phyloP scores from a whole-genome alignment of 2,113 vertebrate genomes.

The Onychostoma macrolepis region DNA sequence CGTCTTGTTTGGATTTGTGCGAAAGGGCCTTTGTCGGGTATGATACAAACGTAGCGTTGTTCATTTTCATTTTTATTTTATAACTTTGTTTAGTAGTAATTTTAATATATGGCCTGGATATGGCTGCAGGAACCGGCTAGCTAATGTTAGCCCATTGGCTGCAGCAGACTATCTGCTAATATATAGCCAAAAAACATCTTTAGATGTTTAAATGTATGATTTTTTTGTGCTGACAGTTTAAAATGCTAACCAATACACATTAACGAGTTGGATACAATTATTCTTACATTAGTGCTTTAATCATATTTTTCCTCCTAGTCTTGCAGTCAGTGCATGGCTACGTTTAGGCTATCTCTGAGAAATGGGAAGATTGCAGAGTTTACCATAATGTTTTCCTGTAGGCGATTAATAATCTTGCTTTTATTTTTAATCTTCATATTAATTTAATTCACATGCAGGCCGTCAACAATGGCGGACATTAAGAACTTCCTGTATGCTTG shows the following conservation, averaged over 20 bases:
- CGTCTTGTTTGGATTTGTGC: not conserved
- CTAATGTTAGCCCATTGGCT: conserved; percentile 7
- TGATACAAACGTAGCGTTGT: not conserved
- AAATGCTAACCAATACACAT: not conserved
- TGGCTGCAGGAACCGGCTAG: not conserved
- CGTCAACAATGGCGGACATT: conserved; percentile 85
- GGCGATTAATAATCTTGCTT: not conserved
- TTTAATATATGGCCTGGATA: not conserved
- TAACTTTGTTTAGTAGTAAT: not conserved
- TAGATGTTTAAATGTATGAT: too few species aligned
- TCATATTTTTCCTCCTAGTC: not conserved
- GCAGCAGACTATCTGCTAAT: not conserved
- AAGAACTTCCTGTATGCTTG: conserved; percentile 96
- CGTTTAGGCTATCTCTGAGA: not conserved
- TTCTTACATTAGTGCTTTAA: not conserved
- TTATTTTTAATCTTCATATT: not conserved
- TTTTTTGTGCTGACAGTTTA: not conserved
- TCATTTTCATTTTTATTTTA: not conserved
- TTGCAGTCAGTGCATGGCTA: not conserved
- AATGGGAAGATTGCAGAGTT: not conserved
- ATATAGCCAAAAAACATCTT: not conserved
- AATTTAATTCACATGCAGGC: not conserved
- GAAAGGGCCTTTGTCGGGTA: not conserved
- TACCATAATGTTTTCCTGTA: not conserved
- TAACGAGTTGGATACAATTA: not conserved